Conservation (phyloP, 2,113 vertebrate genomes). For the Otocyon megalotis region DNA sequence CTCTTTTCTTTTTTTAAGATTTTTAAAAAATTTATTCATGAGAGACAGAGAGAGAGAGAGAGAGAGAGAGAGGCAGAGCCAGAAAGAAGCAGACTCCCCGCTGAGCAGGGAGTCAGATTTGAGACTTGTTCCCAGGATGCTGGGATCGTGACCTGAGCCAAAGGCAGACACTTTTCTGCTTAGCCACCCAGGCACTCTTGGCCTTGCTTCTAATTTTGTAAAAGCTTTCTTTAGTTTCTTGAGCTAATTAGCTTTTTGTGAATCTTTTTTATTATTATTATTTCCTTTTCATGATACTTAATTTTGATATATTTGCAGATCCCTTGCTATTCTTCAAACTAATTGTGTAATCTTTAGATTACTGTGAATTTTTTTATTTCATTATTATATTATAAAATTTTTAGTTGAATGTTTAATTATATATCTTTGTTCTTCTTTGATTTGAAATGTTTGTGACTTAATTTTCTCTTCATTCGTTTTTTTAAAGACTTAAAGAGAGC, state of each 20-base stretch:
- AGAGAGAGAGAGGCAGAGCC: no score
- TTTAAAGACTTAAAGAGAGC: neutral
- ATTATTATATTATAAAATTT: neutral
- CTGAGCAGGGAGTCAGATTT: no score
- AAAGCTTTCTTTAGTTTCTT: neutral
- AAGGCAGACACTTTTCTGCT: no score
- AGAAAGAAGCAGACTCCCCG: no score
- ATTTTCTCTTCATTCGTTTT: neutral
- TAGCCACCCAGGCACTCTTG: no score
- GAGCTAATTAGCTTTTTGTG: neutral
- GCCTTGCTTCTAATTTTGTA: neutral
- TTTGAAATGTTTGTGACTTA: neutral
- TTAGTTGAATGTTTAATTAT: neutral
- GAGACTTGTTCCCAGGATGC: no score
- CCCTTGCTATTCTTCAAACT: neutral
- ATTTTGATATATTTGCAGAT: neutral
- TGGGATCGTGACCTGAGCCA: no score
- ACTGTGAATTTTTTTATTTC: neutral
- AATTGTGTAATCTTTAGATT: neutral
- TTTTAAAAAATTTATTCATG: no score
- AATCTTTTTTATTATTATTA: neutral
- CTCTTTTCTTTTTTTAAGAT: no score
- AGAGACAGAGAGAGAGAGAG: no score
- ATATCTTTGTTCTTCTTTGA: neutral
- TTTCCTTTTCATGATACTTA: neutral